phyloP scores from a whole-genome alignment of 2,888 invertebrate genomes.

The Salticus scenicus region DNA sequence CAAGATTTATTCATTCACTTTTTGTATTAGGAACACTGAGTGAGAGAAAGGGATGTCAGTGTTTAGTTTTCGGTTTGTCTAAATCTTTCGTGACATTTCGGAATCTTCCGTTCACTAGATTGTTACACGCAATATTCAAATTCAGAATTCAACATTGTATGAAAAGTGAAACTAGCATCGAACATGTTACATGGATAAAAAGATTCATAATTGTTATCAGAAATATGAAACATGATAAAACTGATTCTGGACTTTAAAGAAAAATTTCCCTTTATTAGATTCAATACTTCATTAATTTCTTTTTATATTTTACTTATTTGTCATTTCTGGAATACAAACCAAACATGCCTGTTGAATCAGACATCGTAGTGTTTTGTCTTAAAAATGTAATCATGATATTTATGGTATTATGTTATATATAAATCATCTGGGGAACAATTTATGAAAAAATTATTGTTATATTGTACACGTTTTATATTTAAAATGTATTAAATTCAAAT shows the following conservation, averaged over 20 bases:
- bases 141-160: slow-evolving; percentile 31
- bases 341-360: no score
- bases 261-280: not conserved
- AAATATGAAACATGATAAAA: slow-evolving; percentile 24
- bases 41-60: slow-evolving; percentile 36
- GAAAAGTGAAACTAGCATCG: slow-evolving; percentile 49
- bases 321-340: no score
- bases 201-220: slow-evolving; percentile 67
- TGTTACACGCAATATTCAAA: slow-evolving; percentile 62
- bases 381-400: no score
- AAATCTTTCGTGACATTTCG: slow-evolving; percentile 44
- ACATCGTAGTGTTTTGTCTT: no score
- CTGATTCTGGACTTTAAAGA: not conserved
- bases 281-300: not conserved
- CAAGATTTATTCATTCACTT: slow-evolving; percentile 28
- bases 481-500: no score
- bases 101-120: slow-evolving; percentile 27
- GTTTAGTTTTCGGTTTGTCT: slow-evolving; percentile 52
- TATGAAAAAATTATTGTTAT: no score
- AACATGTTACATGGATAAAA: slow-evolving; percentile 42
- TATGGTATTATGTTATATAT: no score
- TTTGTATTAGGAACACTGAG: slow-evolving; percentile 32
- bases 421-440: no score
- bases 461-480: no score
- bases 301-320: not conserved